phyloP scores from a whole-genome alignment of 30 jellyfish, hydroid and myxozoan genomes.

The Pseudorhiza aurosa region DNA sequence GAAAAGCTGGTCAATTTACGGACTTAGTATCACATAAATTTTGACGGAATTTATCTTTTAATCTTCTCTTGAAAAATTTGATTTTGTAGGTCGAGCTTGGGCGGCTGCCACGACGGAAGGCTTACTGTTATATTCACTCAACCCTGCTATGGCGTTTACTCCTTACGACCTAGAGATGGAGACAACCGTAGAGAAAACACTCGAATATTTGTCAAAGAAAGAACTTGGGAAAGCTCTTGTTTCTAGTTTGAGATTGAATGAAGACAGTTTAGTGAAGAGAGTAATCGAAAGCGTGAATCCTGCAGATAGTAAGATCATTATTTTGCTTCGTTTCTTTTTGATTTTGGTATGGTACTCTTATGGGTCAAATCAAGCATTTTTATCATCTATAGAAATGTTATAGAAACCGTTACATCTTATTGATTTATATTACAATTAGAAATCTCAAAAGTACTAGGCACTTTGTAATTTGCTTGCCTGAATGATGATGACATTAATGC shows the following conservation, averaged over 20 bases:
- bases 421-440: too few species aligned
- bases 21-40: too few species aligned
- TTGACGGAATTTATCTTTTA: too few species aligned
- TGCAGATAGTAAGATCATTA: slow-evolving; percentile 79
- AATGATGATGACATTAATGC: not conserved
- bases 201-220: slow-evolving; percentile 28
- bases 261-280: slow-evolving; percentile 62
- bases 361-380: too few species aligned
- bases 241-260: slow-evolving; percentile 79
- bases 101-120: slow-evolving; percentile 99
- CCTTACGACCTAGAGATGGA: slow-evolving; percentile 86
- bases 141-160: slow-evolving; percentile 74
- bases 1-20: too few species aligned
- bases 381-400: too few species aligned
- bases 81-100: slow-evolving; percentile 89
- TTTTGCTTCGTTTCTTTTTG: too few species aligned
- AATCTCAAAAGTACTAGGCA: too few species aligned
- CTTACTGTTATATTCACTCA: slow-evolving; percentile 74
- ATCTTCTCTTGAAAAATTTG: not conserved
- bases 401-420: too few species aligned
- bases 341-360: too few species aligned
- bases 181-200: slow-evolving; percentile 72
- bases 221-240: slow-evolving; percentile 68
- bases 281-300: slow-evolving; percentile 70
- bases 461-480: too few species aligned